Conservation (phyloP, 1,140 invertebrate species). For the Theocolax elegans region DNA sequence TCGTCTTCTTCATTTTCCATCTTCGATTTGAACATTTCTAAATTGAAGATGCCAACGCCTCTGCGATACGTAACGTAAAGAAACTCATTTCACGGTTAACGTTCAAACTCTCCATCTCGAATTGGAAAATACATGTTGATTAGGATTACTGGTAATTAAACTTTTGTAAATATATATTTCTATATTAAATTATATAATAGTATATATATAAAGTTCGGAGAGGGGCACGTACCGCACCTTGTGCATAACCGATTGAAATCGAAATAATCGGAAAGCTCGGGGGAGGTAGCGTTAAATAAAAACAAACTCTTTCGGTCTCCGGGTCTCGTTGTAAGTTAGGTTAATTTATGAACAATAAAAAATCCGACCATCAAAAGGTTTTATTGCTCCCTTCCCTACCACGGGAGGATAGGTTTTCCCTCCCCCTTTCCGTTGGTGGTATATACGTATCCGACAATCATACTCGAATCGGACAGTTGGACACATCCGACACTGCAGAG, state of each 20-base stretch:
- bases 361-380: neutral
- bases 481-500: neutral
- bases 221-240: too few species aligned
- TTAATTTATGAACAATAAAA: slow-evolving; percentile 41
- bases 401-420: neutral
- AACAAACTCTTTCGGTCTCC: too few species aligned
- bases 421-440: slow-evolving; percentile 17
- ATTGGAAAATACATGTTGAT: too few species aligned
- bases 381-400: slow-evolving; percentile 17
- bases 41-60: slow-evolving; percentile 16
- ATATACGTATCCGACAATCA: too few species aligned
- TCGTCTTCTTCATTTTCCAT: slow-evolving; percentile 42
- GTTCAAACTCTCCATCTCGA: too few species aligned
- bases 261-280: too few species aligned
- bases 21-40: slow-evolving; percentile 27
- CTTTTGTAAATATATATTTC: too few species aligned
- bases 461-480: slow-evolving; percentile 32
- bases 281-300: too few species aligned
- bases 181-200: too few species aligned
- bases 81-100: neutral
- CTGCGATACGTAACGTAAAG: neutral
- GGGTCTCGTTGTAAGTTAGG: neutral
- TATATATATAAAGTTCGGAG: too few species aligned
- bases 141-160: too few species aligned
- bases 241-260: too few species aligned